Evolutionary conservation across 2,888 invertebrate genomes (phyloP).

Genomic region (Melipona beecheii): DNA sequence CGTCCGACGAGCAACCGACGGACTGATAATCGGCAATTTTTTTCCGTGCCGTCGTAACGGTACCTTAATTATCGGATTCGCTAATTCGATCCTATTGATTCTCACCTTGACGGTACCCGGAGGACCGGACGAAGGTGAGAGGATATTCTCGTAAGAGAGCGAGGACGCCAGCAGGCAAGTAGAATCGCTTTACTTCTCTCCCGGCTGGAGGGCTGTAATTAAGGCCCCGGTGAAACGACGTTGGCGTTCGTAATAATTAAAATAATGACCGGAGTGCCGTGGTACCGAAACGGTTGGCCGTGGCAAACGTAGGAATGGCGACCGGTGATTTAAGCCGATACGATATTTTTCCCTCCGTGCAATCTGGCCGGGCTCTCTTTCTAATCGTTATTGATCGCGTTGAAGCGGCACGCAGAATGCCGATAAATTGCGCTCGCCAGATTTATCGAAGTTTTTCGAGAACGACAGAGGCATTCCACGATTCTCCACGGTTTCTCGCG

Average conservation of each 20-base stretch:
- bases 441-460: conserved; percentile 53
- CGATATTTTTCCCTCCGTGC: conserved; percentile 49
- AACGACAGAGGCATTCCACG: background rate
- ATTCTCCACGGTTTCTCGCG: background rate
- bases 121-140: conserved; percentile 60
- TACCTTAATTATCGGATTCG: conserved; percentile 56
- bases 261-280: conserved; percentile 73
- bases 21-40: conserved; percentile 29
- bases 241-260: conserved; percentile 76
- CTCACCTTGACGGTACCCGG: conserved; percentile 57
- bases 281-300: conserved; percentile 61
- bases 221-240: conserved; percentile 68
- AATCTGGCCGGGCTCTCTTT: conserved; percentile 50
- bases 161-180: conserved; percentile 67
- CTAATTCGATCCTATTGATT: conserved; percentile 66
- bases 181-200: conserved; percentile 70
- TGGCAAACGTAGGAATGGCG: conserved; percentile 62
- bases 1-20: background rate
- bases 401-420: conserved; percentile 63
- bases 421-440: conserved; percentile 72
- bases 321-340: conserved; percentile 73
- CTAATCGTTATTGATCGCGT: conserved; percentile 74
- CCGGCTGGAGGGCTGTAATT: conserved; percentile 73
- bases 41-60: conserved; percentile 18
- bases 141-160: conserved; percentile 55